phyloP scores from a whole-genome alignment of 2,888 invertebrate genomes.

The Dicranocentrus wangi region DNA sequence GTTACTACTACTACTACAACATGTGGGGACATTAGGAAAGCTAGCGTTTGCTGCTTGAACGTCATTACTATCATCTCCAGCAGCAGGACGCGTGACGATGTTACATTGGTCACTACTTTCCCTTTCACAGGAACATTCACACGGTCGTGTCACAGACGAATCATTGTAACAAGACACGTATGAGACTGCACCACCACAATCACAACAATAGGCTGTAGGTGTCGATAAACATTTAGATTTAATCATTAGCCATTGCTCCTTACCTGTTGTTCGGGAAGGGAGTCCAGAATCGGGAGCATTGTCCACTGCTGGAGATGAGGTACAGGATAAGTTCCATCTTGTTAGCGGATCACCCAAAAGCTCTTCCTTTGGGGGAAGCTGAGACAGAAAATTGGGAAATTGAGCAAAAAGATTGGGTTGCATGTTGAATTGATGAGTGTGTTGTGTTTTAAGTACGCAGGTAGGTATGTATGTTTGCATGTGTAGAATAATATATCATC shows the following conservation, averaged over 20 bases:
- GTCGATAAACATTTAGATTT: neutral
- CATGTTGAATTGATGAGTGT: neutral
- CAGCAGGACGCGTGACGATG: neutral
- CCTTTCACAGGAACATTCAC: slow-evolving; percentile 39
- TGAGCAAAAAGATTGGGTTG: slow-evolving; percentile 4
- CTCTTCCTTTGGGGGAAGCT: slow-evolving; percentile 54
- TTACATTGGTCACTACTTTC: slow-evolving; percentile 24
- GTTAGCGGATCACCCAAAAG: slow-evolving; percentile 41
- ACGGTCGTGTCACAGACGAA: slow-evolving; percentile 21
- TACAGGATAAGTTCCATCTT: slow-evolving; percentile 52
- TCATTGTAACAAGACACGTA: slow-evolving; percentile 34
- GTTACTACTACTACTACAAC: neutral
- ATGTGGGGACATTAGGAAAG: slow-evolving; percentile 7
- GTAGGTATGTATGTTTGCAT: too few species aligned
- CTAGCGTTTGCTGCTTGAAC: neutral
- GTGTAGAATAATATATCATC: too few species aligned
- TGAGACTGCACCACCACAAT: slow-evolving; percentile 47
- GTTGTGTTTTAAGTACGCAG: slow-evolving; percentile 22
- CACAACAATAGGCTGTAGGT: slow-evolving; percentile 22
- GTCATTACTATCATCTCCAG: neutral
- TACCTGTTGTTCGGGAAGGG: slow-evolving; percentile 51
- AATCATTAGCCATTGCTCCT: neutral
- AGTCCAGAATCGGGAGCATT: slow-evolving; percentile 9
- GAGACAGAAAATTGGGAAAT: slow-evolving; percentile 27
- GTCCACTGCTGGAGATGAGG: slow-evolving; percentile 27